Conservation (phyloP, 2,113 vertebrate species). For the Anser brachyrhynchus region DNA sequence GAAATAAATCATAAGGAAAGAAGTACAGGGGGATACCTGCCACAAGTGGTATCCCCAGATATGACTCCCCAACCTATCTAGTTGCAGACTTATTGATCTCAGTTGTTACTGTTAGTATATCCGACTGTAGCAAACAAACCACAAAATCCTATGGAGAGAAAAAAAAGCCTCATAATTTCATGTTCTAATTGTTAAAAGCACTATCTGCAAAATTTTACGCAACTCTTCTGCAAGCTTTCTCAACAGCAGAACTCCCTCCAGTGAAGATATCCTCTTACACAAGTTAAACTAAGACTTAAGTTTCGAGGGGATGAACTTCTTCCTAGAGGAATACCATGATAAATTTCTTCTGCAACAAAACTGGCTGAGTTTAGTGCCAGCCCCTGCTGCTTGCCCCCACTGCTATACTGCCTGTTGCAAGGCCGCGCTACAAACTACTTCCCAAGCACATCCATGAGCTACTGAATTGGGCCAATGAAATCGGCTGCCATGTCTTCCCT, state of each 20-base stretch:
- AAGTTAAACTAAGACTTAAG: background rate
- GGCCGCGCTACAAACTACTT: background rate
- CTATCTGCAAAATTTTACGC: background rate
- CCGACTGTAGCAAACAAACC: background rate
- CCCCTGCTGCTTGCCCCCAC: background rate
- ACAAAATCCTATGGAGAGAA: background rate
- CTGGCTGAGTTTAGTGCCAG: background rate
- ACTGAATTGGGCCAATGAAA: background rate
- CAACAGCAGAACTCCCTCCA: background rate
- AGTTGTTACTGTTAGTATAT: background rate
- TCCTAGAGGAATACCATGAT: background rate
- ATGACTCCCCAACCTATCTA: background rate
- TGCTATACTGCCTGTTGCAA: background rate
- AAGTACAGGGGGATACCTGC: background rate
- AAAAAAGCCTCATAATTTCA: background rate
- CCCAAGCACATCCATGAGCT: background rate
- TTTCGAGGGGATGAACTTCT: background rate
- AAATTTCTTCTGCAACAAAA: background rate
- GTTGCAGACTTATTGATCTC: background rate
- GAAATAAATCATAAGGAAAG: background rate
- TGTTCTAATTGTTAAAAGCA: background rate
- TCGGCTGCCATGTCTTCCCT: fast-evolving
- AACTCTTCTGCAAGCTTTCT: background rate
- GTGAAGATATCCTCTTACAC: background rate
- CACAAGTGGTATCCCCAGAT: background rate